Percentiles rank a stretch among this genome's conserved stretches.
These are phyloP conservation scores for Shinisaurus crocodilurus DNA, from an alignment of 2,113 vertebrate genomes.

Conservation along the genomic window DNA sequence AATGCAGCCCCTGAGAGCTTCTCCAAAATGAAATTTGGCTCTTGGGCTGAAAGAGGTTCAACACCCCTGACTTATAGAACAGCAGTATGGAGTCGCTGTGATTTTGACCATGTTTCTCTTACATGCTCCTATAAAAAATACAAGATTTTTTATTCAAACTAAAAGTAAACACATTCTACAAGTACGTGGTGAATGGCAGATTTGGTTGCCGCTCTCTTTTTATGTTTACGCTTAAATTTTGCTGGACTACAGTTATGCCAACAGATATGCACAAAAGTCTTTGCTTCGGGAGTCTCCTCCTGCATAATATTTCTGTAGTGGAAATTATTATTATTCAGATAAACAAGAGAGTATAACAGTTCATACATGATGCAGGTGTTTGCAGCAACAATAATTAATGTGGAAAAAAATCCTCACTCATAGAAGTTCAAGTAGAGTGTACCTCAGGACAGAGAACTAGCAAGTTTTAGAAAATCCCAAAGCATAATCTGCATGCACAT, in stretches of 20 bases:
- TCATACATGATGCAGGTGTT: conserved; percentile 13
- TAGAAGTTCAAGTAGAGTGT: conserved; percentile 24
- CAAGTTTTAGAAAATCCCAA: background rate
- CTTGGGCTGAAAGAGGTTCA: too few species aligned
- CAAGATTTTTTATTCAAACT: conserved; percentile 12
- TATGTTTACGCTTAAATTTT: conserved; percentile 14
- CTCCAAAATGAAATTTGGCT: too few species aligned
- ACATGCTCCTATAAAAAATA: conserved; percentile 27
- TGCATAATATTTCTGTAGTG: conserved; percentile 40
- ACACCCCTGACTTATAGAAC: background rate
- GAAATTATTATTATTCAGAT: conserved; percentile 39
- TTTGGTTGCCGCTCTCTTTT: conserved; percentile 2
- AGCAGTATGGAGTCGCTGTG: background rate
- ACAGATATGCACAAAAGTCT: background rate
- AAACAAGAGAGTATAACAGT: background rate
- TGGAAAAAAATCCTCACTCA: conserved; percentile 15
- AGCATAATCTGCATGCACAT: background rate
- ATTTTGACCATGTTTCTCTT: background rate
- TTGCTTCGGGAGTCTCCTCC: background rate
- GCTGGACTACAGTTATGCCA: conserved; percentile 44
- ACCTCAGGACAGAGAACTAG: conserved; percentile 32
- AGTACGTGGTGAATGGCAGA: conserved; percentile 1
- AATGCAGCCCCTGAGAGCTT: too few species aligned
- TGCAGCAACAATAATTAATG: background rate
- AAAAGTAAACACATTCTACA: background rate